Evolutionary conservation across 2,113 vertebrate genomes (phyloP), one percentile per base, ranked within the genome.

Genomic region (Zosterops lateralis): DNA sequence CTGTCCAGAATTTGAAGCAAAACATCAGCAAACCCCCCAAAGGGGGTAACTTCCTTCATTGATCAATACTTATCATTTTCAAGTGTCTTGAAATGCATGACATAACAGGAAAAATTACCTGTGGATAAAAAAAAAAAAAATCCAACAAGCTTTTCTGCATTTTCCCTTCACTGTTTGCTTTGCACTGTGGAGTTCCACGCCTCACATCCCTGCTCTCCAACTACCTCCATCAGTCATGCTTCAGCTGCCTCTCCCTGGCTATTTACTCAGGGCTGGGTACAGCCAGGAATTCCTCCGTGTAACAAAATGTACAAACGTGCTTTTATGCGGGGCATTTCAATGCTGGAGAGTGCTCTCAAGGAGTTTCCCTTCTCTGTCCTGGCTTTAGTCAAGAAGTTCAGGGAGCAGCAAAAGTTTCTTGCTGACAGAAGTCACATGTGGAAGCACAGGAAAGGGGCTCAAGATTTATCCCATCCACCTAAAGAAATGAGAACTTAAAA

Each of bases 261-360:
- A 54, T 93, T 94, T 95, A 79, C 92, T 73, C 2, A 94, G 62
- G 90, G 90, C 82, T 87, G 82, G 85, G 90, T 68, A 87, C 5
- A 0, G 95, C 62, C 88, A 87, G 67, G 78, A 91, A 92, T 94
- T 82, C 84, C 87, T 91, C 22, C 3, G 0, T 4, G 16, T 73
- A 87, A 95, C 92, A 70, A 57, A 79, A 60, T 12, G 87, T 87
- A 92, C 90, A 87, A 89, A 68, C 0, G 3, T 53, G 81, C 86
- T 92, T 93, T 95, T 47, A 66, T 77, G 61, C 0, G 0, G 66
- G 8, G 24, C 57, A 3, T 85, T 91, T 74, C 1, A 0, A 48
- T 0, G 4, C 75, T 65, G 67, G 6, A 73, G 20, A 79, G 88
- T 7, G 34, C 91, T 86, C 93, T 73, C 72, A 90, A 72, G 86